Percentiles rank a stretch among this genome's conserved stretches.
phyloP scores from a whole-genome alignment of 1,140 invertebrate genomes.

The Drosophila repleta region DNA sequence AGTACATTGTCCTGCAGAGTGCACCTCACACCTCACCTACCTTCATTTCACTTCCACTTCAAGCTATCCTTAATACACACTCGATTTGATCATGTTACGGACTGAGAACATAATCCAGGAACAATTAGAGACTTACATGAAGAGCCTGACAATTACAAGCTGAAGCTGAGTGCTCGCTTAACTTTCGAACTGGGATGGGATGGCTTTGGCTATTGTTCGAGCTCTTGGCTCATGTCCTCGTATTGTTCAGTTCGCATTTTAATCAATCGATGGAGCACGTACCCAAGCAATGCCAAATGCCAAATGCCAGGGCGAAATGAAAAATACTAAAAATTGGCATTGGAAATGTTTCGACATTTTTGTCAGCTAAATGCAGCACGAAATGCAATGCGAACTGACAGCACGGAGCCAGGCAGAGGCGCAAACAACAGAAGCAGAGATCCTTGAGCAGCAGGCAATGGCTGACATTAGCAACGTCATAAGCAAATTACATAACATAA shows the following conservation, averaged over 20 bases:
- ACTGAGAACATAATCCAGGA: background rate
- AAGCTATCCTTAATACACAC: no score
- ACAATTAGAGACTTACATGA: background rate
- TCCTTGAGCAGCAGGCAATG: constrained; percentile 11
- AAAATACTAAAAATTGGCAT: constrained; percentile 31
- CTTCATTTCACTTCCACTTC: no score
- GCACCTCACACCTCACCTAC: no score
- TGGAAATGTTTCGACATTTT: constrained; percentile 33
- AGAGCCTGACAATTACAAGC: background rate
- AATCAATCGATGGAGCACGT: constrained; percentile 47
- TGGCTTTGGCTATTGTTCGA: constrained; percentile 1
- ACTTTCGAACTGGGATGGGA: background rate
- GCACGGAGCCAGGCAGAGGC: background rate
- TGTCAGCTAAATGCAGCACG: constrained; percentile 10
- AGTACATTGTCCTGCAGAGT: no score
- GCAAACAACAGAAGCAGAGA: background rate
- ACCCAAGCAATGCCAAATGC: background rate
- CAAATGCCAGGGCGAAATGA: background rate
- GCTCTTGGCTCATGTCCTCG: constrained; percentile 1
- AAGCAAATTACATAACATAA: constrained; percentile 51
- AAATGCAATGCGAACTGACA: constrained; percentile 44
- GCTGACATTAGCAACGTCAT: constrained; percentile 44
- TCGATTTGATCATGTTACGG: no score
- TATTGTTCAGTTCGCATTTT: constrained; percentile 34
- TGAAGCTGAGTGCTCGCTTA: background rate